A percentile compares a stretch with the other conserved stretches of the same genome.
Evolutionary conservation across 1,140 invertebrate genomes (phyloP).

Genomic region (Tetranychus cinnabarinus): DNA sequence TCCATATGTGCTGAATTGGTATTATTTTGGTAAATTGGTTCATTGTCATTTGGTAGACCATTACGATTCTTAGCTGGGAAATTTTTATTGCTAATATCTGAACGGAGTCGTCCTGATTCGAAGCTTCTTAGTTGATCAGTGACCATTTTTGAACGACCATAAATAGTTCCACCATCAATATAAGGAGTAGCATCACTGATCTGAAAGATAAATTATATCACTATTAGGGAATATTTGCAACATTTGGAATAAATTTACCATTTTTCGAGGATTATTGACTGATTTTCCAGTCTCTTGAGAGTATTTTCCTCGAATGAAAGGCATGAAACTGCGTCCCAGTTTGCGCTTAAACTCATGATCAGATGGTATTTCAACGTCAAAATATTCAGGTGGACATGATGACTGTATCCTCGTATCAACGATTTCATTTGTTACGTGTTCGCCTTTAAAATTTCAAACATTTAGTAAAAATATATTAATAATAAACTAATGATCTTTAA

Average conservation of each 20-base stretch:
- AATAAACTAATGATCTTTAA: neutral
- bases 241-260: constrained; percentile 12
- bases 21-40: too few relatives aligned
- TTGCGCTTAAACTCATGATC: constrained; percentile 19
- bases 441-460: constrained; percentile 9
- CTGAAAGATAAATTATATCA: constrained; percentile 17
- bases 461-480: neutral
- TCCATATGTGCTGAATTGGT: too few relatives aligned
- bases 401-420: constrained; percentile 29
- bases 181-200: constrained; percentile 36
- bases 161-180: constrained; percentile 33
- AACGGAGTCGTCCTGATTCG: constrained; percentile 22
- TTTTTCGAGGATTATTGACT: constrained; percentile 31
- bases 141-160: constrained; percentile 33
- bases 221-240: neutral
- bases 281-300: constrained; percentile 25
- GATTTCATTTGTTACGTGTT: constrained; percentile 38
- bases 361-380: constrained; percentile 28
- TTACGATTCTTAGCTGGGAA: too few relatives aligned
- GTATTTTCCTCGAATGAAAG: constrained; percentile 27
- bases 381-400: constrained; percentile 32
- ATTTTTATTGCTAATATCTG: constrained; percentile 8
- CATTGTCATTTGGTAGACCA: too few relatives aligned
- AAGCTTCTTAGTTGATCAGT: constrained; percentile 28
- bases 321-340: constrained; percentile 20